These are phyloP conservation scores for Gallinago media DNA, from an alignment of 2,113 vertebrate species.

Conservation along the genomic window DNA sequence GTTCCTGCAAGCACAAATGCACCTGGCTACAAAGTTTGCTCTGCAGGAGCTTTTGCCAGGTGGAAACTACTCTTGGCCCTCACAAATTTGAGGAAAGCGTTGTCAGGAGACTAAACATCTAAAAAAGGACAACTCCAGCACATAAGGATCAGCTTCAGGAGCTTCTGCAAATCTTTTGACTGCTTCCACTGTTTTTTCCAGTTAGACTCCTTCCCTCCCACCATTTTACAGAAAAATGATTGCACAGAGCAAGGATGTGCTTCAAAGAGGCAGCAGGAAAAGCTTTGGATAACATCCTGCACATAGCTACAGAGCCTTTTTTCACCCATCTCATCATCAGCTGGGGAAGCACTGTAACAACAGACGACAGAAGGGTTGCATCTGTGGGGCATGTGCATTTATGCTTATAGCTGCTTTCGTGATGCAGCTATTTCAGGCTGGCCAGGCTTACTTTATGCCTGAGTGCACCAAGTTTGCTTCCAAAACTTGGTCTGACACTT, in stretches of 20 bases:
- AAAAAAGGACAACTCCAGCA: not conserved
- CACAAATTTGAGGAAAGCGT: not conserved
- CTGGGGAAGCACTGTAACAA: not conserved
- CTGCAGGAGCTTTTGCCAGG: not conserved
- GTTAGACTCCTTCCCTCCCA: not conserved
- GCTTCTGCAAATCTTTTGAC: not conserved
- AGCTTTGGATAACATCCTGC: not conserved
- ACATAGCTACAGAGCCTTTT: not conserved
- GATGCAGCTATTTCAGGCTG: not conserved
- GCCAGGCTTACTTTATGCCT: not conserved
- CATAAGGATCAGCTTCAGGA: not conserved
- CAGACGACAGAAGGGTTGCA: not conserved
- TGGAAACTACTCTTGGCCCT: not conserved
- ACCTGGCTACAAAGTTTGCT: not conserved
- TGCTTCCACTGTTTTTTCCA: not conserved
- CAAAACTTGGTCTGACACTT: not conserved
- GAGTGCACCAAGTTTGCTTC: not conserved
- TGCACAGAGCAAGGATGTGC: not conserved
- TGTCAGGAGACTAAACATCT: not conserved
- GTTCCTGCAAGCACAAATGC: not conserved
- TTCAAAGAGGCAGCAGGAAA: not conserved
- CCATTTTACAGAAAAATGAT: not conserved
- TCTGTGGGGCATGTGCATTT: not conserved
- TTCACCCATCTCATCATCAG: not conserved
- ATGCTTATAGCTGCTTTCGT: not conserved